phyloP scores from a whole-genome alignment of 1,140 invertebrate species.

The Pectinophora gossypiella region DNA sequence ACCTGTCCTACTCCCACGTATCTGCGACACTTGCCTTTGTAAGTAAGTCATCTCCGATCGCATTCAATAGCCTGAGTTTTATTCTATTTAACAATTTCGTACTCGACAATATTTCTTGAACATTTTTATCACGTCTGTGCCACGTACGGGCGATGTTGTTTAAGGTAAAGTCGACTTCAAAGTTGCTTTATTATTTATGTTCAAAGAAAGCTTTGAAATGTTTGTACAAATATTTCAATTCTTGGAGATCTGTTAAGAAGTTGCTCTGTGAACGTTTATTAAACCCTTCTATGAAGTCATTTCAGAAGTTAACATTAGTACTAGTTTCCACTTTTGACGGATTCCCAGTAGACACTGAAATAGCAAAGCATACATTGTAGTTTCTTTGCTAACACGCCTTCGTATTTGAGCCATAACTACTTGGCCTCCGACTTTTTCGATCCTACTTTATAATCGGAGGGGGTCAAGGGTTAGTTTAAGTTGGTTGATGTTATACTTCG shows the following conservation, averaged over 20 bases:
- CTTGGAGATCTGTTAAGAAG: too few species aligned
- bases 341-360: not conserved
- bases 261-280: not conserved
- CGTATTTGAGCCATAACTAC: not conserved
- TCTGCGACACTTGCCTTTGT: conserved; percentile 5
- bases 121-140: conserved; percentile 25
- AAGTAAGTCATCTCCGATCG: conserved; percentile 2
- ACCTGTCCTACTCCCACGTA: conserved; percentile 39
- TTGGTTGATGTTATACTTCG: conserved; percentile 13
- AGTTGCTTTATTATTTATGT: too few species aligned
- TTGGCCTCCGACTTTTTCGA: not conserved
- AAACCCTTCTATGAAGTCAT: not conserved
- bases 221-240: too few species aligned
- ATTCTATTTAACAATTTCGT: not conserved
- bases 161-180: too few species aligned
- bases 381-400: not conserved
- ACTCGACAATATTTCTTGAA: conserved; percentile 12
- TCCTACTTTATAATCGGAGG: too few species aligned
- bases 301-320: not conserved
- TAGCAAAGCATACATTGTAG: not conserved
- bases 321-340: not conserved
- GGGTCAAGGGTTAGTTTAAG: not conserved
- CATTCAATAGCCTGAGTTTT: not conserved
- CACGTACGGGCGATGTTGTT: too few species aligned
- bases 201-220: too few species aligned